Conservation (phyloP, 2,797 vertebrate species). For the Brachymystax lenok region DNA sequence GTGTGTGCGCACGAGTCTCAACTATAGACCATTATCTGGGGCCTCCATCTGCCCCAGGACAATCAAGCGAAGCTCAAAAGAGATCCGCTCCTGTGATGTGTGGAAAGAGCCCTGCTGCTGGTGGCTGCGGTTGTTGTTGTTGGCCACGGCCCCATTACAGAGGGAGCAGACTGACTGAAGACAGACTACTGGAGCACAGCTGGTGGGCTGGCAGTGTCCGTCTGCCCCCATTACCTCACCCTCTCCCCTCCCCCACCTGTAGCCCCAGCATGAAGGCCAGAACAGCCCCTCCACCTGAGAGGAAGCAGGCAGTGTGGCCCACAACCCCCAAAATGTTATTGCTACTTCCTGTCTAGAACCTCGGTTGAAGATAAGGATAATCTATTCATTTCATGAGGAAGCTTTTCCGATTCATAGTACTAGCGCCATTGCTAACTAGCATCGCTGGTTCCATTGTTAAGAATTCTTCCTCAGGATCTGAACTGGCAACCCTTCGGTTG, state of each 20-base stretch:
- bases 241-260: constrained; percentile 25
- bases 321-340: constrained; percentile 43
- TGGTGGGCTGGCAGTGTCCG: constrained; percentile 45
- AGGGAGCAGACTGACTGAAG: constrained; percentile 44
- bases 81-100: constrained; percentile 65
- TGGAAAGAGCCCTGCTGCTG: constrained; percentile 64
- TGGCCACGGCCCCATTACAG: constrained; percentile 48
- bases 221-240: not conserved
- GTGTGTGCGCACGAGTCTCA: not conserved
- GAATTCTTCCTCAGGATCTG: too few relatives aligned
- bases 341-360: constrained; percentile 43
- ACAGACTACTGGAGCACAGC: constrained; percentile 52
- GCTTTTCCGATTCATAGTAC: too few relatives aligned
- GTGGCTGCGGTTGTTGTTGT: constrained; percentile 59
- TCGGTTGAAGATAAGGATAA: too few relatives aligned
- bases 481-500: too few relatives aligned
- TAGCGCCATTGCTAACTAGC: too few relatives aligned
- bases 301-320: constrained; percentile 53
- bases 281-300: constrained; percentile 22
- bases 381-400: too few relatives aligned
- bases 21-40: constrained; percentile 46
- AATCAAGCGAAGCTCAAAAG: constrained; percentile 59
- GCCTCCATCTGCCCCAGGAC: constrained; percentile 59
- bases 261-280: constrained; percentile 18
- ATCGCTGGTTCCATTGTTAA: too few relatives aligned